Base-by-base conservation (phyloP, 2,888 invertebrate species). In the Tenthredo distinguenda region DNA sequence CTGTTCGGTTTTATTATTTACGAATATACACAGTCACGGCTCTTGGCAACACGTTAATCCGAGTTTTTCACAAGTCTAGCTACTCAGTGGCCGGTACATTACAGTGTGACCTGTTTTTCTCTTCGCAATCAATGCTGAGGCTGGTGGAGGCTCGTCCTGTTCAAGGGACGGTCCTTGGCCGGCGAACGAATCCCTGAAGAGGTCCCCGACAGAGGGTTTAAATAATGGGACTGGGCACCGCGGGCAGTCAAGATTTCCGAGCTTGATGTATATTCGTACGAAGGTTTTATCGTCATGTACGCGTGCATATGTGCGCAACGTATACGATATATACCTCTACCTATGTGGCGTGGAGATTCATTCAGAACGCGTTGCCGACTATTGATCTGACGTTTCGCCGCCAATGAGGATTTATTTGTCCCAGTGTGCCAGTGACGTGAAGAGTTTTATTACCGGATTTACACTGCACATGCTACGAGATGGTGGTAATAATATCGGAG, bases 311-410 rank as follows among this genome's bases (percentile, higher is more conserved):
- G 50, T 31, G 74, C 74, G 74, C 62, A 68, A 31, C 68, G 68
- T 68, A 68, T 31, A 68, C 68, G 34, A 62, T 34, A 62, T 81
- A 62, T 72, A 47, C 47, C 47, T 15, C 47, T 15, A 47, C 47
- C 47, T 47, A 40, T 81, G 62, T 62, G 62, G 58, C 40, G 62
- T 40, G 81, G 15, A 40, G 72, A 81, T 81, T 81, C 81, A 81
- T 81, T 81, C 81, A 81, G 81, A 81, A 81, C 81, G 81, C 62
- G 58, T 81, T 81, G 62, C 81, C 40, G 81, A 81, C 81, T 81
- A 81, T 81, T 81, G 81, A 81, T 81, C 81, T 62, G 58, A 81
- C 81, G 81, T 81, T 81, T 81, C 58, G 58, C 81, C 81, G 81
- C 62, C 62, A 81, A 81, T 37, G 81, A 81, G 81, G 62, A 81